Conservation (phyloP, 2,888 invertebrate genomes). For the Aporophyla lueneburgensis region DNA sequence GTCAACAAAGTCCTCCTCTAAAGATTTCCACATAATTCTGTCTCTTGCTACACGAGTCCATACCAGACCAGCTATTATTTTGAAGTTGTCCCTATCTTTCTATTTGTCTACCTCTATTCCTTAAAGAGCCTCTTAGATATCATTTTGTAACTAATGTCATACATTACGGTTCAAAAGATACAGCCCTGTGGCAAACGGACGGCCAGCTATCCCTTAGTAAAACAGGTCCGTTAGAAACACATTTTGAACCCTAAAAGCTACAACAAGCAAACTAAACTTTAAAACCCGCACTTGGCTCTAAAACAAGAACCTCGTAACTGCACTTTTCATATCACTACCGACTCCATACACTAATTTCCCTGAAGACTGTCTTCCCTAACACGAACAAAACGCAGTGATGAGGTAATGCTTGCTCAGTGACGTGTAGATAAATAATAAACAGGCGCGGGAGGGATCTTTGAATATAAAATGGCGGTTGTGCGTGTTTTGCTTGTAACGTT, state of each 20-base stretch:
- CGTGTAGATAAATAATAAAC: conserved; percentile 48
- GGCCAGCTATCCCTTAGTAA: neutral
- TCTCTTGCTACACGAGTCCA: too few relatives aligned
- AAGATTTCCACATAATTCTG: too few relatives aligned
- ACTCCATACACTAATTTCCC: conserved; percentile 59
- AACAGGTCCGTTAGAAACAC: neutral
- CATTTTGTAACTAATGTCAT: too few relatives aligned
- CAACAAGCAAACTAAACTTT: neutral
- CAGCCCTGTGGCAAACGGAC: neutral
- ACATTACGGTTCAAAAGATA: neutral
- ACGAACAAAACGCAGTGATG: conserved; percentile 50
- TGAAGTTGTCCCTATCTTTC: too few relatives aligned
- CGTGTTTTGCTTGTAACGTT: neutral
- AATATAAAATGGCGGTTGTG: conserved; percentile 23
- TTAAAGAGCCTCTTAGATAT: too few relatives aligned
- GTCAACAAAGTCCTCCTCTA: too few relatives aligned
- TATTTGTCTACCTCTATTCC: too few relatives aligned
- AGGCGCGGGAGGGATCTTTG: conserved; percentile 25
- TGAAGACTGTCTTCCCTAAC: conserved; percentile 48
- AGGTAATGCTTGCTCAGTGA: conserved; percentile 53
- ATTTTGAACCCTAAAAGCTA: neutral
- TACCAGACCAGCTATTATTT: too few relatives aligned
- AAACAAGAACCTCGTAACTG: conserved; percentile 45
- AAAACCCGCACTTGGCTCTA: neutral
- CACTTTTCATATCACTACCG: conserved; percentile 52